A percentile compares a stretch with the other conserved stretches of the same genome.
Evolutionary conservation across 2,113 vertebrate species (phyloP).

Genomic region (Xiphias gladius): DNA sequence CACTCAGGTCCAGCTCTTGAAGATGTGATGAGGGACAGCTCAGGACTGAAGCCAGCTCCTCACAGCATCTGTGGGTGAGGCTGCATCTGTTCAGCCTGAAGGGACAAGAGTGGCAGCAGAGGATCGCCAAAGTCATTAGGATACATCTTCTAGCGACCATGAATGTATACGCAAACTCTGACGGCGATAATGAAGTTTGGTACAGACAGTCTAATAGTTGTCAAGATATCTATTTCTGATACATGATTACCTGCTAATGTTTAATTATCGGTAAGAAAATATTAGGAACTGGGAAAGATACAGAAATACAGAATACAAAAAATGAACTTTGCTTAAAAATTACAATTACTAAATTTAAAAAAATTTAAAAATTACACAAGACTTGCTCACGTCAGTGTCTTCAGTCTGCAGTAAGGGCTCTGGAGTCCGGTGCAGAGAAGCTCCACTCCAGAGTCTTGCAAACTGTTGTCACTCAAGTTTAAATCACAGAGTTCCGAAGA

Average conservation of each 20-base stretch:
- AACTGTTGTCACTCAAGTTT: constrained; percentile 26
- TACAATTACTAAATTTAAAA: too few species aligned
- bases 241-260: too few species aligned
- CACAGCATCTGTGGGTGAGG: constrained; percentile 25
- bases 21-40: constrained; percentile 4
- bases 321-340: too few species aligned
- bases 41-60: constrained; percentile 16
- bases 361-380: too few species aligned
- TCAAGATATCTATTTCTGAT: too few species aligned
- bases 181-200: too few species aligned
- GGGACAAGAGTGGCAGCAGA: neutral
- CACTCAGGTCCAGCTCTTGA: constrained; percentile 26
- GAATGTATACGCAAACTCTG: neutral
- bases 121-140: neutral
- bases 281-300: too few species aligned
- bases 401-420: constrained; percentile 21
- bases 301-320: too few species aligned
- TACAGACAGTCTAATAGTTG: too few species aligned
- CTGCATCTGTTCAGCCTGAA: constrained; percentile 29
- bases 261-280: too few species aligned
- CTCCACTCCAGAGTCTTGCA: constrained; percentile 1
- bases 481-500: neutral
- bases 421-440: constrained; percentile 20
- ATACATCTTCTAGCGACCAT: neutral
- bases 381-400: constrained; percentile 6